Evolutionary conservation across 1,140 invertebrate species (phyloP), one percentile per base, ranked within the genome.

Genomic region (Cylas formicarius): DNA sequence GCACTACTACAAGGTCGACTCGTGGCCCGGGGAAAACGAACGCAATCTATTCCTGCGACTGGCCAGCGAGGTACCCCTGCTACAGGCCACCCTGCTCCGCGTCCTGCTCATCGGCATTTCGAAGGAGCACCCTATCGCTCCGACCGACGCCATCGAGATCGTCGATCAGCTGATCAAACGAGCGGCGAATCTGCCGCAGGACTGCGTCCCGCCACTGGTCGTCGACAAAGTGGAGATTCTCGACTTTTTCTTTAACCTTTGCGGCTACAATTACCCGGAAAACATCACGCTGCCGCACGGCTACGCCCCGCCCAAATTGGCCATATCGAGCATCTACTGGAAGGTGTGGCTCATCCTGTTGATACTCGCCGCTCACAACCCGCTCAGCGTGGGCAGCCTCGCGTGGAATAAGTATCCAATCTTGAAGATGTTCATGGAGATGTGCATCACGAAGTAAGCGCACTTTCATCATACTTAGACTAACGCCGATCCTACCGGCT

Each of bases 371-470:
- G 90, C 90, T 6, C 91, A 95, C 64, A 97, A 97, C 78, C 90
- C 93, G 0, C 69, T 73, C 0, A 79, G 78, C 10, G 90, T 96
- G 69, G 94, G 93, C 2, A 76, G 77, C 47, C 69, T 82, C 32
- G 89, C 82, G 17, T 96, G 91, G 83, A 80, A 85, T 56, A 82
- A 82, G 48, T 97, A 95, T 71, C 90, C 92, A n/a, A 96, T 86
- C 32, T 72, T 97, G 34, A 76, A 87, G 54, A 82, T 81, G 45
- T 72, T 97, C 27, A 96, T 97, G 76, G 92, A 98, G 73, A 94
- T 94, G 84, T 93, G 90, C 57, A 97, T 98, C 56, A 97, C 93
- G 5, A 93, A 90, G 78, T 86, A 70, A 70, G 71, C n/a, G n/a
- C n/a, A n/a, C 42, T 39, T 32, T 36, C 42, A 32, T 9, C 9